Percentiles rank a stretch among this genome's conserved stretches.
phyloP scores from a whole-genome alignment of 2,113 vertebrate genomes.

The Isurus oxyrinchus region DNA sequence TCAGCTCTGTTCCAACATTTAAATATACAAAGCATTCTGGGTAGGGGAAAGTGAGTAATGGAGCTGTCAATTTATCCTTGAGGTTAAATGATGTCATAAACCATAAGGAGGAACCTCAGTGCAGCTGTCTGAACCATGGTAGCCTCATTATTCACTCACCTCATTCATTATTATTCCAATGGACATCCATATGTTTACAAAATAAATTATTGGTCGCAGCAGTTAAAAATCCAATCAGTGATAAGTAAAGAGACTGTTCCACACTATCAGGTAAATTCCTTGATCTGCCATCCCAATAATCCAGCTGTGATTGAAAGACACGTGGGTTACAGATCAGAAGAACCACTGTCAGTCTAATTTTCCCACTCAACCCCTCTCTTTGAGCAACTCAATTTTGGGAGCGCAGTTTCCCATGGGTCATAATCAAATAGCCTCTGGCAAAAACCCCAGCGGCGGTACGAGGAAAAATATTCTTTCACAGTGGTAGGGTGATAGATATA shows the following conservation, averaged over 20 bases:
- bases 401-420: background rate
- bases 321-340: background rate
- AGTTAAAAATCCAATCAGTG: background rate
- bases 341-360: background rate
- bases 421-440: background rate
- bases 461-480: background rate
- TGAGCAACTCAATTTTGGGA: background rate
- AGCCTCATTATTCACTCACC: background rate
- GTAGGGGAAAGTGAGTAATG: background rate
- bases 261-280: background rate
- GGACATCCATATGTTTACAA: background rate
- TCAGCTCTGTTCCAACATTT: background rate
- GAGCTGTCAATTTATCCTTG: background rate
- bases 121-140: background rate
- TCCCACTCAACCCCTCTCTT: background rate
- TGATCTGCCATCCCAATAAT: background rate
- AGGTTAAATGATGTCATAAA: background rate
- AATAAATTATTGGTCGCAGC: background rate
- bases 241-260: background rate
- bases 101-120: background rate
- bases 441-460: background rate
- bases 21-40: background rate
- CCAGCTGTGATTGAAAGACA: background rate
- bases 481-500: background rate
- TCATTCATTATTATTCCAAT: constrained; percentile 12